phyloP scores from a whole-genome alignment of 2,888 invertebrate species.

The Trileptium ribeirensis region DNA sequence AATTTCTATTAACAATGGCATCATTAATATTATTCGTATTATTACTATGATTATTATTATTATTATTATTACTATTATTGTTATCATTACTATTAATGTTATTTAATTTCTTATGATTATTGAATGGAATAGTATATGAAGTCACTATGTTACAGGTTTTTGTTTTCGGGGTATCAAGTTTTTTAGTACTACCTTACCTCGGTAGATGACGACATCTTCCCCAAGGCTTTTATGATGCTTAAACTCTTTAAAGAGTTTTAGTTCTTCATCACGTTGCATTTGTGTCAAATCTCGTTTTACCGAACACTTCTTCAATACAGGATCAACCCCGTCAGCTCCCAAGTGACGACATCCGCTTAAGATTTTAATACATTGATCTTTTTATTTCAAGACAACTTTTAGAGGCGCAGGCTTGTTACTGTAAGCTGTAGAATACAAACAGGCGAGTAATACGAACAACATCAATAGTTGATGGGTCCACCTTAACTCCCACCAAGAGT shows the following conservation, averaged over 20 bases:
- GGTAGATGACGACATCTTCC: background rate
- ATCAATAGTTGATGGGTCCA: no score
- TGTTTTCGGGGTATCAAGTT: background rate
- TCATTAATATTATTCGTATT: background rate
- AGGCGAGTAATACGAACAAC: no score
- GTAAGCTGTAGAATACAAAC: no score
- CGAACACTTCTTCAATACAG: background rate
- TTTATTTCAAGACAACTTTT: no score
- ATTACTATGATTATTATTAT: no score
- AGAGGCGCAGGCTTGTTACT: no score
- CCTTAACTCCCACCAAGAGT: no score
- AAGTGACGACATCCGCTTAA: background rate
- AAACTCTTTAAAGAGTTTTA: background rate
- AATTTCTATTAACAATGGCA: background rate
- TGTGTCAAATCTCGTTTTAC: background rate
- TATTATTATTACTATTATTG: no score
- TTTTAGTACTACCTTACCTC: background rate
- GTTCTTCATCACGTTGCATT: background rate
- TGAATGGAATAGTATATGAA: no score
- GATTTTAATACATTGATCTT: no score
- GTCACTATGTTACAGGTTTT: background rate
- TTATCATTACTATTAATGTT: no score
- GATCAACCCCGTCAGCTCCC: background rate
- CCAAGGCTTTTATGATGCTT: background rate
- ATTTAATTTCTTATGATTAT: no score